These are phyloP conservation scores for Drosophila miranda DNA, from an alignment of 1,140 invertebrate genomes.

Conservation along the genomic window DNA sequence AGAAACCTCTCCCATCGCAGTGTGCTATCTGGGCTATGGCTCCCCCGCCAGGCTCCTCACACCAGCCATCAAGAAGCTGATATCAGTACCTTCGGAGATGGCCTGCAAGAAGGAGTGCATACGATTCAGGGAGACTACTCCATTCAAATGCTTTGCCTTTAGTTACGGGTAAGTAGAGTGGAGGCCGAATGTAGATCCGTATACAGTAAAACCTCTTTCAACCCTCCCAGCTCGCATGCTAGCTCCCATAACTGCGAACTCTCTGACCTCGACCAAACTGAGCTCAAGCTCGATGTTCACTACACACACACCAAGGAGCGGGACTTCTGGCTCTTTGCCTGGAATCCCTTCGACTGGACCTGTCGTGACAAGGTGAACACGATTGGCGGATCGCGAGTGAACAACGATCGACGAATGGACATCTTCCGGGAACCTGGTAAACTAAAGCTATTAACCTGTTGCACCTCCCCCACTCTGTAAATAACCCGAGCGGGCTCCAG, in stretches of 20 bases:
- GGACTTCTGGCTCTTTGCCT: constrained; percentile 85
- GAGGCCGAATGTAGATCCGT: neutral
- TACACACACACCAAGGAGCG: constrained; percentile 84
- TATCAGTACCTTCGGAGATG: constrained; percentile 85
- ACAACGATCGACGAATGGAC: constrained; percentile 82
- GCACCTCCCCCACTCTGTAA: constrained; percentile 80
- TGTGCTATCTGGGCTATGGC: constrained; percentile 89
- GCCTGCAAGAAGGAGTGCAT: constrained; percentile 89
- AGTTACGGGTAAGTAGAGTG: constrained; percentile 85
- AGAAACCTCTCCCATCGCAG: constrained; percentile 73
- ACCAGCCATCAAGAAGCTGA: constrained; percentile 85
- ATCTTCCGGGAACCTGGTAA: constrained; percentile 82
- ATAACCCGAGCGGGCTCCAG: constrained; percentile 48
- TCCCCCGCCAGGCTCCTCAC: constrained; percentile 87
- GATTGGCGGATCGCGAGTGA: constrained; percentile 77
- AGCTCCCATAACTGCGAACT: constrained; percentile 85
- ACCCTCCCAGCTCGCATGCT: constrained; percentile 52
- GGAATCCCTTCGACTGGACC: constrained; percentile 84
- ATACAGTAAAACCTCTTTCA: neutral
- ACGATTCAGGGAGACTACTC: constrained; percentile 84
- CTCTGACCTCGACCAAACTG: constrained; percentile 86
- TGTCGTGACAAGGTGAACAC: constrained; percentile 82
- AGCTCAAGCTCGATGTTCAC: constrained; percentile 86
- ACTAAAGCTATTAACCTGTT: constrained; percentile 79
- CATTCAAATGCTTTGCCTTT: constrained; percentile 88